These are phyloP conservation scores for Nemapogon koenigi DNA, from an alignment of 2,888 invertebrate species.

Conservation along the genomic window DNA sequence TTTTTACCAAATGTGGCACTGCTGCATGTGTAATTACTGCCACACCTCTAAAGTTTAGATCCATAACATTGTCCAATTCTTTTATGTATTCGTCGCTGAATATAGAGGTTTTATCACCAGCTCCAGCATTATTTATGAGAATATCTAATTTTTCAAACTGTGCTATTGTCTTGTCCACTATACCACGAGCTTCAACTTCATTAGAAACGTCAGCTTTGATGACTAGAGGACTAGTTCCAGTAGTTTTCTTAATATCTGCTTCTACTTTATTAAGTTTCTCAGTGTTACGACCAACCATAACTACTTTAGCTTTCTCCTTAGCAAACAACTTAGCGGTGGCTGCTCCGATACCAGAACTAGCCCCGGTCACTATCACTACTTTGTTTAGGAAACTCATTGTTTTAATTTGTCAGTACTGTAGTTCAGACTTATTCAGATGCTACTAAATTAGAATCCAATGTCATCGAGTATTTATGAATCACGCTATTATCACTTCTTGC, in stretches of 20 bases:
- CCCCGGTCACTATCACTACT: conserved; percentile 29
- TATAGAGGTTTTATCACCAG: conserved; percentile 17
- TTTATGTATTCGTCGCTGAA: conserved; percentile 21
- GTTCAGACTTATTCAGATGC: too few species aligned
- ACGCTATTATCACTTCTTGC: too few species aligned
- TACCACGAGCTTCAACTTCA: conserved; percentile 22
- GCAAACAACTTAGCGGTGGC: conserved; percentile 26
- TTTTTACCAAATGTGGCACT: conserved; percentile 20
- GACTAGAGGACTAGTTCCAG: conserved; percentile 23
- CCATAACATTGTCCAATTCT: conserved; percentile 23
- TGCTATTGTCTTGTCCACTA: conserved; percentile 22
- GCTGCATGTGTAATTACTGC: conserved; percentile 23
- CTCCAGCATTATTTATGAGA: conserved; percentile 28
- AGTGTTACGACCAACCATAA: conserved; percentile 24
- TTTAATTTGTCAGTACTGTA: too few species aligned
- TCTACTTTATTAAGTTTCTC: conserved; percentile 12
- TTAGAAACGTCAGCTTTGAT: conserved; percentile 23
- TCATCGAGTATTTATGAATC: too few species aligned
- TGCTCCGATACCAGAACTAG: conserved; percentile 30
- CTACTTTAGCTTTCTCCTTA: conserved; percentile 26
- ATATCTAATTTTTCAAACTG: conserved; percentile 26
- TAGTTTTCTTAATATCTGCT: neutral
- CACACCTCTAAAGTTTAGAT: conserved; percentile 26
- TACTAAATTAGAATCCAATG: too few species aligned
- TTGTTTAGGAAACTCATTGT: conserved; percentile 16